Base-by-base conservation (phyloP, 2,888 invertebrate genomes). In the Baccha elongata region DNA sequence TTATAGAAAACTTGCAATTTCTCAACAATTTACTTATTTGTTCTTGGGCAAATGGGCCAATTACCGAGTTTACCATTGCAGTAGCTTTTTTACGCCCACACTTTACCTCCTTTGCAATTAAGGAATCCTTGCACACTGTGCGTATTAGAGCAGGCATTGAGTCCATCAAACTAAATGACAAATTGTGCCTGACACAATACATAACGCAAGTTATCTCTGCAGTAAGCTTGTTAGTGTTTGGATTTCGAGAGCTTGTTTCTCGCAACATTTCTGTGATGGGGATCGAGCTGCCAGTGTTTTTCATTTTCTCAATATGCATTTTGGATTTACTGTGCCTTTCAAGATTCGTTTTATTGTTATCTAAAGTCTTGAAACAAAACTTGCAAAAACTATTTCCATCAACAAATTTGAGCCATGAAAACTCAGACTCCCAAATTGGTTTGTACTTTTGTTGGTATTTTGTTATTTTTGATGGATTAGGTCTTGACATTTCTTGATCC, bases 61-160 rank as follows among this genome's bases (percentile, higher is more conserved):
- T 48, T 48, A 48, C 48, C 21, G 11, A 0, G 6, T 48, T 48
- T 3, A 48, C 48, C 23, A 23, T 48, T 10, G 23, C 17, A 10
- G 48, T 23, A n/a, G 53, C 53, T 53, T 53, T 53, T 37, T 10
- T 53, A 15, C 53, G 37, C 19, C 53, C 53, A 35, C 53, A 53
- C 53, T 53, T 53, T 2, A 35, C n/a, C 5, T 53, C 37, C n/a
- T 35, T 53, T 19, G 53, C 53, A 19, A 53, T 37, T n/a, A 7
- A 1, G 10, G 58, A 58, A 40, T 58, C 23, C 1, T 23, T 37
- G 26, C 58, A 58, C 6, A 58, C 58, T 6, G 23, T 58, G 37
- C 58, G 58, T 37, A 58, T 37, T 3, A 58, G 37, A 6, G 58
- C 37, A 40, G 40, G 40, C 21, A 42, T 42, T 8, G 58, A 40